Evolutionary conservation across 2,888 invertebrate species (phyloP).

Genomic region (Frankliniella intonsa): DNA sequence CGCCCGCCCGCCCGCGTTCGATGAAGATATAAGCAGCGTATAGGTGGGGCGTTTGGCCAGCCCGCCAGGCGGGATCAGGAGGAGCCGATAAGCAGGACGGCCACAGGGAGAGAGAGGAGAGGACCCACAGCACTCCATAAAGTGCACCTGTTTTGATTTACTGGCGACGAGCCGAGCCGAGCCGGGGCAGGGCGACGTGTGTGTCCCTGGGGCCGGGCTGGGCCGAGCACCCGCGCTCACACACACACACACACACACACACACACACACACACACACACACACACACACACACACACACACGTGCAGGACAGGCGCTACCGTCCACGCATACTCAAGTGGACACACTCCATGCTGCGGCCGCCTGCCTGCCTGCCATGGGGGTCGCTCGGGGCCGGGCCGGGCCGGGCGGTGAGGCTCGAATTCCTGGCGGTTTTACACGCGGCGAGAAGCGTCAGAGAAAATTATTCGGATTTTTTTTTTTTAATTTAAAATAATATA

Average conservation of each 20-base stretch:
- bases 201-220: neutral
- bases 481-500: too few species aligned
- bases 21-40: neutral
- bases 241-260: too few species aligned
- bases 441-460: too few species aligned
- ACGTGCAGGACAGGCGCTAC: neutral
- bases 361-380: too few species aligned
- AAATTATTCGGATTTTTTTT: too few species aligned
- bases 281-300: too few species aligned
- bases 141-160: slow-evolving; percentile 20
- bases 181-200: neutral
- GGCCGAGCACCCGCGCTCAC: neutral
- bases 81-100: too few species aligned
- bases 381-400: too few species aligned
- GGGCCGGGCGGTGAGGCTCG: too few species aligned
- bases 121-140: neutral
- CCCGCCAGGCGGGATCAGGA: neutral
- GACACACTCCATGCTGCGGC: neutral
- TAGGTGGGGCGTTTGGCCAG: neutral
- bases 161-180: neutral
- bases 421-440: too few species aligned
- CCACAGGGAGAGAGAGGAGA: too few species aligned
- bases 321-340: slow-evolving; percentile 4
- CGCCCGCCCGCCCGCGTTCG: neutral
- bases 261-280: too few species aligned